A percentile compares a stretch with the other conserved stretches of the same genome.
These are phyloP conservation scores for Darevskia mixta DNA, from an alignment of 2,797 vertebrate species.

Conservation along the genomic window DNA sequence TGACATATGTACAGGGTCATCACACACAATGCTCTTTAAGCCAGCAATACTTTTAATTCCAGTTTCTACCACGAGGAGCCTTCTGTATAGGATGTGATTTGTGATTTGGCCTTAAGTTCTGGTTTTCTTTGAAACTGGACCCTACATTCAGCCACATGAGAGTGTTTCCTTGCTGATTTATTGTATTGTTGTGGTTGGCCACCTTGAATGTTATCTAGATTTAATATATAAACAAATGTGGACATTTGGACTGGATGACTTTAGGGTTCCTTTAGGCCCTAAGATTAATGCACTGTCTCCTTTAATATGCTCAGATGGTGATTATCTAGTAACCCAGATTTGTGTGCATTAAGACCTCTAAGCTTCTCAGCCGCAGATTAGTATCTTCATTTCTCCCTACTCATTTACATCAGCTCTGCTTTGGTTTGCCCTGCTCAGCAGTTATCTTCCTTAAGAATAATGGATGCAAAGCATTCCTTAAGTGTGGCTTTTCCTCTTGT, in stretches of 20 bases:
- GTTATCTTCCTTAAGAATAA: neutral
- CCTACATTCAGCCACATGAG: neutral
- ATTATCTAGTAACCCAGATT: neutral
- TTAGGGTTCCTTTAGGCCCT: neutral
- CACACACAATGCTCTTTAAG: neutral
- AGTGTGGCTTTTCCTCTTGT: neutral
- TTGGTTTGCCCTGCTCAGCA: neutral
- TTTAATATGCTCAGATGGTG: neutral
- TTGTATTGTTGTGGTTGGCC: neutral
- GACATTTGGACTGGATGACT: neutral
- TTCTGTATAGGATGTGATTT: too few relatives aligned
- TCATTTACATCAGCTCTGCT: neutral
- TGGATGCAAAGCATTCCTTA: neutral
- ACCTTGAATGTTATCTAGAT: neutral
- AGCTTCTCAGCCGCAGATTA: neutral
- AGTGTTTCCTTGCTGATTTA: neutral
- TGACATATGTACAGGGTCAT: neutral
- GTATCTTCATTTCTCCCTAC: neutral
- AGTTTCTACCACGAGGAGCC: neutral
- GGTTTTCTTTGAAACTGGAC: neutral
- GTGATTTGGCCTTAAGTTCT: neutral
- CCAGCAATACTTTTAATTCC: neutral
- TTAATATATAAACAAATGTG: neutral
- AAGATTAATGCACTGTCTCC: neutral
- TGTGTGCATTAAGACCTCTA: conserved; percentile 7